Conservation (phyloP, 2,113 vertebrate species). For the Turnix velox region DNA sequence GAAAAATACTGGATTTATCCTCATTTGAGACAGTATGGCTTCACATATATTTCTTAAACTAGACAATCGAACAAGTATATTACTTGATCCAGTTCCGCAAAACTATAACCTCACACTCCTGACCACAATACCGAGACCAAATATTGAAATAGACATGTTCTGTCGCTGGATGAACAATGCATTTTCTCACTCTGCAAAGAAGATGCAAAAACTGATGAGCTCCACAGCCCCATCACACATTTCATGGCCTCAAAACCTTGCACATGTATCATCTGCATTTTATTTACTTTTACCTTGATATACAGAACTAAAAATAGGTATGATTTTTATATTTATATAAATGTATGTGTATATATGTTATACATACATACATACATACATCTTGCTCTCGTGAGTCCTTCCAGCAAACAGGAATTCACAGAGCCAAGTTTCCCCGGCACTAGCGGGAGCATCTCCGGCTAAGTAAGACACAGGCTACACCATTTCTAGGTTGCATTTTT, state of each 20-base stretch:
- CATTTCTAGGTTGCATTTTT: fast-evolving
- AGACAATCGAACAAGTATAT: not conserved
- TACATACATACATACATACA: fast-evolving
- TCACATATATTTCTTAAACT: not conserved
- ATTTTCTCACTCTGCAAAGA: not conserved
- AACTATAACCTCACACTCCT: not conserved
- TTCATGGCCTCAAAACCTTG: not conserved
- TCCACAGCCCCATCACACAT: not conserved
- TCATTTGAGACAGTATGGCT: not conserved
- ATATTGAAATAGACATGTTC: not conserved
- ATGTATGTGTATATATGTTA: no score
- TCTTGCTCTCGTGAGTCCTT: not conserved
- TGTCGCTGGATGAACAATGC: not conserved
- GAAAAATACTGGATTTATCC: not conserved
- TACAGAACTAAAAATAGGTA: fast-evolving
- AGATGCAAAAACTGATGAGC: not conserved
- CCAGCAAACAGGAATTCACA: fast-evolving
- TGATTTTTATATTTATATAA: not conserved
- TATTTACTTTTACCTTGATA: not conserved
- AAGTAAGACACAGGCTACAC: not conserved
- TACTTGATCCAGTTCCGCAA: not conserved
- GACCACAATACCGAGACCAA: not conserved
- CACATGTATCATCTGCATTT: not conserved
- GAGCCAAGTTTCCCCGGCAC: not conserved
- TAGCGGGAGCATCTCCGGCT: not conserved